Evolutionary conservation across 2,797 vertebrate species (phyloP).

Genomic region (Parauchenoglanis ngamensis): DNA sequence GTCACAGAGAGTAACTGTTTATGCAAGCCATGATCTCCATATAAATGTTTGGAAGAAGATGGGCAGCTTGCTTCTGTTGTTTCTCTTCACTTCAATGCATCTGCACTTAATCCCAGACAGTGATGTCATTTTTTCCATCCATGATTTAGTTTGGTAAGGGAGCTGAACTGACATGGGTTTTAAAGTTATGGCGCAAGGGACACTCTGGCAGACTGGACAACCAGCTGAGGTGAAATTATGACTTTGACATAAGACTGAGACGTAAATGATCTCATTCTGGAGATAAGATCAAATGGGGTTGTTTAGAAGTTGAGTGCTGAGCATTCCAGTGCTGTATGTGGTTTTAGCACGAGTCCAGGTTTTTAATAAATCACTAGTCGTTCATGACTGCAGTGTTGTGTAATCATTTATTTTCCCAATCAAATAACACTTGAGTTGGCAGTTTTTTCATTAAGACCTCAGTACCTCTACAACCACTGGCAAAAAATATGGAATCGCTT

Average conservation of each 20-base stretch:
- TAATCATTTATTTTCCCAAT: not conserved
- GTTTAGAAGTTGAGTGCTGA: not conserved
- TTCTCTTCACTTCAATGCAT: constrained; percentile 45
- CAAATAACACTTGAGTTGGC: not conserved
- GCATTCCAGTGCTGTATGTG: not conserved
- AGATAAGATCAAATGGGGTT: constrained; percentile 25
- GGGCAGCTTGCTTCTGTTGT: constrained; percentile 34
- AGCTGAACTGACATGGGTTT: constrained; percentile 23
- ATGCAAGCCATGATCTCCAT: constrained; percentile 30
- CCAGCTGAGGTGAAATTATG: constrained; percentile 30
- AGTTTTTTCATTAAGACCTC: not conserved
- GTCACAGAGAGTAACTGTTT: constrained; percentile 50
- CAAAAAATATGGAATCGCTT: no score
- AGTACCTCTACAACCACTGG: not conserved
- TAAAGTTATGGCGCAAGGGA: not conserved
- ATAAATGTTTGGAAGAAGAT: constrained; percentile 50
- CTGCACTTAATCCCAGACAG: constrained; percentile 44
- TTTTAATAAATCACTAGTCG: not conserved
- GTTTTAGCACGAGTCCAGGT: not conserved
- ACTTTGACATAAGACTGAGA: constrained; percentile 7
- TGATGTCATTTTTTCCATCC: constrained; percentile 46
- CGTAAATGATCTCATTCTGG: constrained; percentile 4
- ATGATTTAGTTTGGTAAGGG: constrained; percentile 38
- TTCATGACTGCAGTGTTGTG: not conserved
- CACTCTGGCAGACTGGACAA: constrained; percentile 12